phyloP scores from a whole-genome alignment of 2,797 vertebrate species.

The Aratinga solstitialis region DNA sequence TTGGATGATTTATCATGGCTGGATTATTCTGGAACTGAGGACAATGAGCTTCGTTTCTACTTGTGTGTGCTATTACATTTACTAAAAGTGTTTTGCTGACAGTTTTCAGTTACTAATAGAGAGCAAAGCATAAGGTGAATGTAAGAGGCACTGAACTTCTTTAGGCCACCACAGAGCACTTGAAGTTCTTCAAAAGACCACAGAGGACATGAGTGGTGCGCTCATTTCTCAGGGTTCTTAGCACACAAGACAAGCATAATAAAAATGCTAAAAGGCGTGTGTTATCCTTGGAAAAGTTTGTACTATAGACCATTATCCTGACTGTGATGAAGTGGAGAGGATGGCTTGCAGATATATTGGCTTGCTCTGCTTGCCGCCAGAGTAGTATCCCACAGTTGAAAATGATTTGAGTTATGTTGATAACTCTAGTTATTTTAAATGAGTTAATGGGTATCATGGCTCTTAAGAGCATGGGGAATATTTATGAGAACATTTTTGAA shows the following conservation, averaged over 20 bases:
- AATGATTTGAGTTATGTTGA: fast-evolving
- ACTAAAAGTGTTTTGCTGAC: neutral
- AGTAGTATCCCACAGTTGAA: neutral
- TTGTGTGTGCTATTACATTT: neutral
- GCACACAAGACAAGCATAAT: neutral
- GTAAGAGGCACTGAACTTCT: neutral
- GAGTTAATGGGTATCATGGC: neutral
- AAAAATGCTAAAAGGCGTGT: neutral
- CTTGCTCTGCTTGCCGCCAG: neutral
- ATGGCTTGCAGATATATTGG: neutral
- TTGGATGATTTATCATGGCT: neutral
- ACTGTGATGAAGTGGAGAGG: neutral
- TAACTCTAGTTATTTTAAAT: neutral
- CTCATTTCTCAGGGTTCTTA: neutral
- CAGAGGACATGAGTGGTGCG: fast-evolving
- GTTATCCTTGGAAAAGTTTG: neutral
- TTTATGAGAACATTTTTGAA: neutral
- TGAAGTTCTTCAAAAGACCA: neutral
- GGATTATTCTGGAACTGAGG: neutral
- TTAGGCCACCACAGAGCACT: neutral
- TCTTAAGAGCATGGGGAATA: neutral
- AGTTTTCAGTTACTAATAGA: neutral
- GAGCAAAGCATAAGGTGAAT: neutral
- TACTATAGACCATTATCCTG: neutral
- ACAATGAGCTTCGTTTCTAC: neutral